A percentile compares a stretch with the other conserved stretches of the same genome.
These are phyloP conservation scores for Sebastes matsubarae DNA, from an alignment of 2,797 vertebrate species.

Conservation along the genomic window DNA sequence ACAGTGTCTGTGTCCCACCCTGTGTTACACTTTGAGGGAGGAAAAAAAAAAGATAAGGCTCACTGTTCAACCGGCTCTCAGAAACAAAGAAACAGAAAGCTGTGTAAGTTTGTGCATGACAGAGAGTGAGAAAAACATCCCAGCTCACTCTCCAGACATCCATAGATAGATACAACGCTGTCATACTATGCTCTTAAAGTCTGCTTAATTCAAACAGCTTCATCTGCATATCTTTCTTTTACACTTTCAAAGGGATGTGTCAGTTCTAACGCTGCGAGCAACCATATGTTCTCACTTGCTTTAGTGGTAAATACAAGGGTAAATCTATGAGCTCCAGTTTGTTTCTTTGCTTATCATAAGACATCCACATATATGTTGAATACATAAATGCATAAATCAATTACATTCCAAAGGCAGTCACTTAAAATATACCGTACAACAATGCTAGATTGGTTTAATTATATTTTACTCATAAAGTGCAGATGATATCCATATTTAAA, in stretches of 20 bases:
- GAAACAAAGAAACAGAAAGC: conserved; percentile 3
- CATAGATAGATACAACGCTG: background rate
- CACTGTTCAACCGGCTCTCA: background rate
- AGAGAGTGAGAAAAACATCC: background rate
- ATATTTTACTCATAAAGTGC: background rate
- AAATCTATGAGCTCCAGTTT: background rate
- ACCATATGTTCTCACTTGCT: background rate
- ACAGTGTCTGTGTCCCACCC: background rate
- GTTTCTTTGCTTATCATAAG: background rate
- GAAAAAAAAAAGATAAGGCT: background rate
- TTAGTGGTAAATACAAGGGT: background rate
- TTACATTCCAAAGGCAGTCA: background rate
- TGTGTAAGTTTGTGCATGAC: background rate
- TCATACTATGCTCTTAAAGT: background rate
- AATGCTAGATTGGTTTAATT: background rate
- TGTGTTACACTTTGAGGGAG: background rate
- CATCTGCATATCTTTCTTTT: background rate
- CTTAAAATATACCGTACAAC: background rate
- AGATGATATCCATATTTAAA: background rate
- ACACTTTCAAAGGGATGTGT: background rate
- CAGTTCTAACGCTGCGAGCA: background rate
- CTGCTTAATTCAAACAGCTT: background rate
- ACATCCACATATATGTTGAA: background rate
- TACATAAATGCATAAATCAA: background rate
- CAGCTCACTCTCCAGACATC: background rate